Evolutionary conservation across 2,888 invertebrate species (phyloP), one percentile per base, ranked within the genome.

Genomic region (Patella caerulea): DNA sequence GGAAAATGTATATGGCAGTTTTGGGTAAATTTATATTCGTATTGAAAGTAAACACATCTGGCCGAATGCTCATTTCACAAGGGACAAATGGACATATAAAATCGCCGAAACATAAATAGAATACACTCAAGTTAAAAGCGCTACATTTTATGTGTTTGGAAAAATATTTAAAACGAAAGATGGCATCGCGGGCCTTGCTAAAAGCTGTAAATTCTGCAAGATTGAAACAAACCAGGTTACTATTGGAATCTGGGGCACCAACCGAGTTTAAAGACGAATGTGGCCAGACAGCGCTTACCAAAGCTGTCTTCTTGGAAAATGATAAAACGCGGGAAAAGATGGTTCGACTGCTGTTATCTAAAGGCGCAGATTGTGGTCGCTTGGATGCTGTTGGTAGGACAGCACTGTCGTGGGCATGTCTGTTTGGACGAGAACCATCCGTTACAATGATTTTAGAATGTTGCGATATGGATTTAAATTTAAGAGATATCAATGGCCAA

Each of bases 321-420:
- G 14, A 70, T 14, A 75, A 65, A 52, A 19, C 71, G 7, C 53
- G 75, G 14, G 15, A 70, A 55, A 52, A 56, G 55, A 19, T 75
- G 34, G 55, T 75, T 11, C 70, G 54, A n/a, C 70, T 75, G 54
- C 71, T 75, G 69, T 71, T 75, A 52, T 71, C 17, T 70, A 53
- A 55, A 5, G 75, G 75, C 2, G 75, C 75, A 3, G 52, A 19
- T 17, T 70, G 70, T 56, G 69, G 75, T 29, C 11, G 19, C 12
- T 29, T 17, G 55, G 75, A 75, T 71, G 45, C 15, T 15, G 45
- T 34, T 24, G 45, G 69, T 14, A 15, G 55, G 71, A 75, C 70
- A 70, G 75, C 75, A n/a, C 71, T 75, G 15, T 71, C 71, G 75
- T 75, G 75, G 75, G 75, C 75, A 19, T 75, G 75, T 29, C 7